Percentiles rank a stretch among this genome's conserved stretches.
These are phyloP conservation scores for Acrobasis repandana DNA, from an alignment of 2,888 invertebrate species.

Conservation along the genomic window DNA sequence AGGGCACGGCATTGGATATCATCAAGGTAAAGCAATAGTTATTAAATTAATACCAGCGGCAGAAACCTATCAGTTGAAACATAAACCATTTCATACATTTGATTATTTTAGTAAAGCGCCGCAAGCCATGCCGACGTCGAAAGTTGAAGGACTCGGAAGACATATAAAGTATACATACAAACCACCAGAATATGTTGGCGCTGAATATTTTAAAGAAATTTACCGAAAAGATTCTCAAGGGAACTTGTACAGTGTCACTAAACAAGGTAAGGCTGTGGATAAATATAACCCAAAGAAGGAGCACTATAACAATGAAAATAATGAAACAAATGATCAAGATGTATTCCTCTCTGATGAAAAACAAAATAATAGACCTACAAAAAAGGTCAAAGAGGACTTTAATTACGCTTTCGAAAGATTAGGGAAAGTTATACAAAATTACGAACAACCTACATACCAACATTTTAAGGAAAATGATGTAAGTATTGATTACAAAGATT, in stretches of 20 bases:
- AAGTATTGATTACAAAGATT: slow-evolving; percentile 42
- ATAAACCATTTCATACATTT: slow-evolving; percentile 62
- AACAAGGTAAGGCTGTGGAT: slow-evolving; percentile 1
- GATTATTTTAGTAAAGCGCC: slow-evolving; percentile 75
- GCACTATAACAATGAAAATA: not conserved
- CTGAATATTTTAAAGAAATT: slow-evolving; percentile 27
- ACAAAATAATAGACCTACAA: slow-evolving; percentile 18
- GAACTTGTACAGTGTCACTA: not conserved
- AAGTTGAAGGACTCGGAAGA: slow-evolving; percentile 57
- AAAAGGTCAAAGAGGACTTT: slow-evolving; percentile 37
- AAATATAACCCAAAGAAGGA: not conserved
- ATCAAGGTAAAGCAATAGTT: slow-evolving; percentile 77
- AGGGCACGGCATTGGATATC: slow-evolving; percentile 75
- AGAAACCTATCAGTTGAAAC: slow-evolving; percentile 57
- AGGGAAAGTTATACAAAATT: slow-evolving; percentile 49
- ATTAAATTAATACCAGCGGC: slow-evolving; percentile 67
- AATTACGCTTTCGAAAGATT: slow-evolving; percentile 48
- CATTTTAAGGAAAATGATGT: slow-evolving; percentile 41
- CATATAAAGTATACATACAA: slow-evolving; percentile 48
- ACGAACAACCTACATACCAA: slow-evolving; percentile 48
- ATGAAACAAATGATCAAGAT: slow-evolving; percentile 1
- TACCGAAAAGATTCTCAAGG: not conserved
- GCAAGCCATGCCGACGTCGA: slow-evolving; percentile 60
- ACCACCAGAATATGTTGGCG: slow-evolving; percentile 31
- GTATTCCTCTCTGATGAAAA: slow-evolving; percentile 8